A percentile compares a stretch with the other conserved stretches of the same genome.
phyloP scores from a whole-genome alignment of 1,140 invertebrate genomes.

The Drosophila teissieri region DNA sequence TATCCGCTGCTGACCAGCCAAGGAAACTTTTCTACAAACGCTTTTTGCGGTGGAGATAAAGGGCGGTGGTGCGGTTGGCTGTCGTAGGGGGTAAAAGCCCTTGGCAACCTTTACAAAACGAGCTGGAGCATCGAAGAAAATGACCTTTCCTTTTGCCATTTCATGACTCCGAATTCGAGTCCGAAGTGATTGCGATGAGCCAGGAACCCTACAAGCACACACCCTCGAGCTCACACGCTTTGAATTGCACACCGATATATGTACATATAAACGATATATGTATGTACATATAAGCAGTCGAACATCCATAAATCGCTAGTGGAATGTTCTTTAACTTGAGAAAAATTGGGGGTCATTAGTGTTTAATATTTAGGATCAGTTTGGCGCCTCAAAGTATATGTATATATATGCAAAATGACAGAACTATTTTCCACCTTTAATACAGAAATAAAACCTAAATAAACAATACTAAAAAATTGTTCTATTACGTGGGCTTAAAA shows the following conservation, averaged over 20 bases:
- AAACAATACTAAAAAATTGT: not conserved
- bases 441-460: not conserved
- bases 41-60: conserved; percentile 18
- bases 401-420: not conserved
- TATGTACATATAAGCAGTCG: not conserved
- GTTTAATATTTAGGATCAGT: not conserved
- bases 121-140: conserved; percentile 75
- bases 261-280: not conserved
- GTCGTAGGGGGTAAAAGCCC: conserved; percentile 53
- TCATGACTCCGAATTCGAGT: conserved; percentile 65
- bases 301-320: conserved; percentile 1
- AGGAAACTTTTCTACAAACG: conserved; percentile 67
- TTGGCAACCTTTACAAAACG: conserved; percentile 77
- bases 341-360: not conserved
- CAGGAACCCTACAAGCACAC: conserved; percentile 31
- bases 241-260: conserved; percentile 9
- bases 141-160: conserved; percentile 77
- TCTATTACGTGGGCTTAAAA: too few species aligned
- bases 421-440: not conserved
- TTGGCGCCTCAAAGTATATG: not conserved
- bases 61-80: not conserved
- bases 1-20: conserved; percentile 67
- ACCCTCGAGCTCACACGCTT: conserved; percentile 12
- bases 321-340: not conserved
- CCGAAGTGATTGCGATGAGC: conserved; percentile 64